Base-by-base conservation (phyloP, 2,888 invertebrate species). In the Gari tellinella region DNA sequence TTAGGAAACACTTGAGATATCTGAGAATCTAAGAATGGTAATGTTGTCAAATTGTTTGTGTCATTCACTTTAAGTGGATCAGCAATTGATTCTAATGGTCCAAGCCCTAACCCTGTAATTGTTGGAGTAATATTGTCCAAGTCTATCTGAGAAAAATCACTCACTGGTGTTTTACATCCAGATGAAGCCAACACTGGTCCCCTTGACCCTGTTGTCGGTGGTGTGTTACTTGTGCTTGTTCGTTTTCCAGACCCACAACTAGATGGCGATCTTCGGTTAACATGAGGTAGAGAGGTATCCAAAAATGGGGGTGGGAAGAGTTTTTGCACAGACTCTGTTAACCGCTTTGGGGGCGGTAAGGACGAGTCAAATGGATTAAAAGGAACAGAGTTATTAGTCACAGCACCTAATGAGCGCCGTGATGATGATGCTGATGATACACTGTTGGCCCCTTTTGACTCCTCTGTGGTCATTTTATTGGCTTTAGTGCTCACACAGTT, bases 271-370 rank as follows among this genome's bases (percentile, higher is more conserved):
- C 79, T 72, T 52, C 79, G 72, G 63, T 78, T 75, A 48, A 64
- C 65, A 73, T 82, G 84, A 84, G 84, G 84, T 84, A 84, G 84
- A 46, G 75, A 65, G 65, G 69, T 65, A 64, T 81, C 77, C 38
- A 81, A 73, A 31, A 31, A 31, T 56, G 79, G 79, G 56, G 88
- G 73, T 19, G 88, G 88, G 46, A 89, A 88, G 46, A 89, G 63
- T 70, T 88, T 86, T 77, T 89, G 88, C 53, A 89, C 87, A 49
- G 89, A 89, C 64, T 89, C 88, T 49, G 89, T 89, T 25, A 89
- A 75, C 57, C 86, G 78, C 51, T 87, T 84, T 37, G 89, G 87
- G 25, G 85, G 81, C 48, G 89, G 89, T 57, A 89, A 72, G 23
- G 88, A 84, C n/a, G 88, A 84, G 64, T 86, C 84, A 70, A 83